Percentiles rank a stretch among this genome's conserved stretches.
Evolutionary conservation across 2,113 vertebrate genomes (phyloP).

Genomic region (Ageneiosus marmoratus): DNA sequence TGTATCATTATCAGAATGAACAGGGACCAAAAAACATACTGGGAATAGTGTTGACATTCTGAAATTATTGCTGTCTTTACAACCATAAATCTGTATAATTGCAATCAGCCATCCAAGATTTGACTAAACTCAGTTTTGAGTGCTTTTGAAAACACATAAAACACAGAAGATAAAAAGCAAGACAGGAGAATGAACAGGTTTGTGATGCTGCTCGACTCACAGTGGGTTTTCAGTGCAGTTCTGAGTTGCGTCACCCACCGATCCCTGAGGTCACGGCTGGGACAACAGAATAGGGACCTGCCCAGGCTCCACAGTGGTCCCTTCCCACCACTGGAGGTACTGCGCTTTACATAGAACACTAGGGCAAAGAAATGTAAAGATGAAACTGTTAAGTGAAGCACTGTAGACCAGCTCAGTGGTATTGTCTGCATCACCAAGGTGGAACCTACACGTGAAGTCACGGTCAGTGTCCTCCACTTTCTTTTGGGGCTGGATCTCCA

Average conservation of each 20-base stretch:
- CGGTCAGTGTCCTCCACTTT: conserved; percentile 68
- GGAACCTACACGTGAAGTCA: conserved; percentile 72
- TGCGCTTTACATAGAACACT: conserved; percentile 77
- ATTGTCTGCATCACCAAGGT: neutral
- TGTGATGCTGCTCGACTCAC: conserved; percentile 55
- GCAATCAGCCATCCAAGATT: neutral
- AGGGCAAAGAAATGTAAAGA: neutral
- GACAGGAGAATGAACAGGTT: neutral
- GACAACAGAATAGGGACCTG: conserved; percentile 72
- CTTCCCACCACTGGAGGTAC: conserved; percentile 55
- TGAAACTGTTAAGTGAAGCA: neutral
- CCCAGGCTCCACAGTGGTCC: conserved; percentile 72
- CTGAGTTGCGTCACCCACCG: conserved; percentile 72
- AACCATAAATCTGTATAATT: neutral
- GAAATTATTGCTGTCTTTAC: neutral
- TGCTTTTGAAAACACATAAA: neutral
- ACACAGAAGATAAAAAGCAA: neutral
- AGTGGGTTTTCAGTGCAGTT: conserved; percentile 69
- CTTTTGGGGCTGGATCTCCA: conserved; percentile 70
- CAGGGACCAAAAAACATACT: neutral
- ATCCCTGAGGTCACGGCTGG: conserved; percentile 71
- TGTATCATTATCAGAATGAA: neutral
- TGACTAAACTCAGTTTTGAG: neutral
- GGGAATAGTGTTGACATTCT: neutral
- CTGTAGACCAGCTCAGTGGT: conserved; percentile 1